Evolutionary conservation across 2,113 vertebrate species (phyloP), one percentile per base, ranked within the genome.

Genomic region (Strix aluco): DNA sequence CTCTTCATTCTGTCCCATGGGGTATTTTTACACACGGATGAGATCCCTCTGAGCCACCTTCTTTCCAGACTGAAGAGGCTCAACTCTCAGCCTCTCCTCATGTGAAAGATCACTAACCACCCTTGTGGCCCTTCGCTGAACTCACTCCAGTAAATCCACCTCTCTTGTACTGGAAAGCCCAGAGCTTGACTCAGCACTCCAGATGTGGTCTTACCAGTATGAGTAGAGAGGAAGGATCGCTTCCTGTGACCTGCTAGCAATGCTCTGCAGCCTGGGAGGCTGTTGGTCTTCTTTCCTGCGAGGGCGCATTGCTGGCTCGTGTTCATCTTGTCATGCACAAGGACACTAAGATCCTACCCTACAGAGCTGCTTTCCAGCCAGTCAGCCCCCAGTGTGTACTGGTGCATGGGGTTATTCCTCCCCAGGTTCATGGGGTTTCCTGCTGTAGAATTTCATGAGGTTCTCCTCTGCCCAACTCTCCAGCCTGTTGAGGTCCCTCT

Each of bases 261-360:
- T 40, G 34, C 19, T 80, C n/a, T 57, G 25, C 71, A 86, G 34
- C 14, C 17, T 27, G 54, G 26, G n/a, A 57, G 21, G 21, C 2
- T 23, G 19, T 13, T 79, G 18, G 32, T 34, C 20, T 3, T 29
- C 29, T 81, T 51, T 42, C 16, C 47, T 34, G 17, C 11, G 11
- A 73, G 25, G 10, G 21, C 5, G 4, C 25, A 10, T 30, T 51
- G 18, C 32, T 62, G 47, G 15, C 29, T 75, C 0, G 0, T 34
- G 15, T 32, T 65, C 67, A 29, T 55, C 51, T 66, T 44, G n/a
- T 59, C 51, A 62, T 11, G 21, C 75, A 62, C 32, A 67, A 51
- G 20, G 10, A 51, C 36, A 25, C 18, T 1, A 2, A 90, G n/a
- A 71, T 32, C 23, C 27, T 77, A 25, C 58, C 25, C 52, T 27